These are phyloP conservation scores for Neotoxoptera formosana DNA, from an alignment of 1,140 invertebrate genomes.

Conservation along the genomic window DNA sequence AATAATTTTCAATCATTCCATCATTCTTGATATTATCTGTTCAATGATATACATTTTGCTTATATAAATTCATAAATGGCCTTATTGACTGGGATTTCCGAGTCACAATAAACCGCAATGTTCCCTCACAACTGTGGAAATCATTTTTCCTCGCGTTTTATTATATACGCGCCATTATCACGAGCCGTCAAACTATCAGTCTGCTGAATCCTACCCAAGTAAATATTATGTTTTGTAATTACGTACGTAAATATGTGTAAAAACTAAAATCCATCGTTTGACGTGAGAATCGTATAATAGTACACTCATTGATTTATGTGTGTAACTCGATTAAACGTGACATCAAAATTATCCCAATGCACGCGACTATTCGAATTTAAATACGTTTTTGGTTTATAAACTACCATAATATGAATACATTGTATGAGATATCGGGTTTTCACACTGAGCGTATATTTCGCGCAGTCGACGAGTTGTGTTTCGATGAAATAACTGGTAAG, in stretches of 20 bases:
- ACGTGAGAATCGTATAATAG: background rate
- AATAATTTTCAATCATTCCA: background rate
- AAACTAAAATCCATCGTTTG: background rate
- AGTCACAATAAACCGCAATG: background rate
- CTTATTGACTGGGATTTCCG: background rate
- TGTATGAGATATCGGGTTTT: background rate
- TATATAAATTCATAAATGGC: background rate
- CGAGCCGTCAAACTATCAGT: background rate
- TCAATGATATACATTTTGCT: background rate
- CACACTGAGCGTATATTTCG: background rate
- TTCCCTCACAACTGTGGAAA: background rate
- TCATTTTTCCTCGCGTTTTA: background rate
- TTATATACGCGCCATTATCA: background rate
- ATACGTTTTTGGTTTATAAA: background rate
- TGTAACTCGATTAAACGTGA: background rate
- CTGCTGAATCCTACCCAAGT: background rate
- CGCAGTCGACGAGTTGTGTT: background rate
- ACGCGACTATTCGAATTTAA: background rate
- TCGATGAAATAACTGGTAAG: background rate
- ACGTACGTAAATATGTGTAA: background rate
- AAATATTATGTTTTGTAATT: background rate
- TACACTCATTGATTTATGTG: background rate
- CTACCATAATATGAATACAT: background rate
- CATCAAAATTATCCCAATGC: background rate
- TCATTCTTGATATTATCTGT: background rate